phyloP scores from a whole-genome alignment of 2,797 vertebrate genomes.

The Acrocephalus scirpaceus region DNA sequence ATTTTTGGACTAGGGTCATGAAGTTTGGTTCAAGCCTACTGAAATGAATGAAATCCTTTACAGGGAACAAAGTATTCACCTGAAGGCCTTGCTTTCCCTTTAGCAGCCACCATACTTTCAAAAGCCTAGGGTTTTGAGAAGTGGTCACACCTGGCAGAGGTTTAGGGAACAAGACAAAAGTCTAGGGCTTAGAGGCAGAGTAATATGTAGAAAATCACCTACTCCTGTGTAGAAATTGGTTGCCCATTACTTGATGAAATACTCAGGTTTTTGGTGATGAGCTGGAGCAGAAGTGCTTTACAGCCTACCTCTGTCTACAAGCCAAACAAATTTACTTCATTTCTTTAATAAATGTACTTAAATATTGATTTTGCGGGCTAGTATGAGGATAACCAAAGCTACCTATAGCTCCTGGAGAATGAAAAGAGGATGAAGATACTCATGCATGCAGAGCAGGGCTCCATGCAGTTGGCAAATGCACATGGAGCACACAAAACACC shows the following conservation, averaged over 20 bases:
- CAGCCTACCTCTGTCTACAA: not conserved
- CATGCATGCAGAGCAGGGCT: not conserved
- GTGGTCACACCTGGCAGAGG: not conserved
- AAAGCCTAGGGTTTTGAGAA: not conserved
- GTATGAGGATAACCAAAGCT: not conserved
- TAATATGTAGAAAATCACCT: not conserved
- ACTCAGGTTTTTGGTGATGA: not conserved
- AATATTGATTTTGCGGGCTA: not conserved
- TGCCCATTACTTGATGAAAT: not conserved
- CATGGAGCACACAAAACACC: not conserved
- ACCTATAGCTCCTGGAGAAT: not conserved
- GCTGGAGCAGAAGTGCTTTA: not conserved
- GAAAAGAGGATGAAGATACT: not conserved
- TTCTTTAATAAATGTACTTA: not conserved
- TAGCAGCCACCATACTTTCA: not conserved
- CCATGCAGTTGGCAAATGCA: not conserved
- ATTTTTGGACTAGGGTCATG: not conserved
- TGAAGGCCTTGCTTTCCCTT: not conserved
- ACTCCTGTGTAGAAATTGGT: not conserved
- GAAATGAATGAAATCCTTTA: not conserved
- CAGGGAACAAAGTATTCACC: not conserved
- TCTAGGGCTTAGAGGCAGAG: not conserved
- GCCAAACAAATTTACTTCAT: not conserved
- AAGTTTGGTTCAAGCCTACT: not conserved
- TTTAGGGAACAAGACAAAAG: not conserved